Evolutionary conservation across 2,888 invertebrate species (phyloP), one percentile per base, ranked within the genome.

Genomic region (Rosalia funebris): DNA sequence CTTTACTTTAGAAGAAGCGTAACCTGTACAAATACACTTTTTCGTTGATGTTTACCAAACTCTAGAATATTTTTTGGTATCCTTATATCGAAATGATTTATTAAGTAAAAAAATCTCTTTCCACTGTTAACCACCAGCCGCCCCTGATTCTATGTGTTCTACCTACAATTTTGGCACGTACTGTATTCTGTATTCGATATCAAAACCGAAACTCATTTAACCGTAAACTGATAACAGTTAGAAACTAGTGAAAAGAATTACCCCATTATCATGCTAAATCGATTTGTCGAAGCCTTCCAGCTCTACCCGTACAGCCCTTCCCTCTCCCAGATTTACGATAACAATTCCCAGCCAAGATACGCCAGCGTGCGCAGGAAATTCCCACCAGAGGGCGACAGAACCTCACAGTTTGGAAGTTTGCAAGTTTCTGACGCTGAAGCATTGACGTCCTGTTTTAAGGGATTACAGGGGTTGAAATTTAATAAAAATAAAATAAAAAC

Each of bases 321-420:
- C 44, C 34, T 34, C 42, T 36, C 55, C 37, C 36, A 15, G 16
- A 20, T 15, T 19, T 31, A 48, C 12, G 42, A 48, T 54, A 17
- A 41, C 25, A 55, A 39, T 62, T 61, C 55, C 57, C 57, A 44
- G 53, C 31, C 58, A 61, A 60, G 60, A 63, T 60, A 60, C 66
- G 61, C 41, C 45, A 25, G 32, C 14, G 25, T 46, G 45, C 53
- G 45, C 54, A 60, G 63, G 63, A 60, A 64, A 69, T 69, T 62
- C 63, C 67, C 65, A 41, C 14, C 37, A 60, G 69, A 58, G 69
- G 63, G 57, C 62, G 56, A 50, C 44, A 44, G 37, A 41, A 39
- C 32, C 20, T 45, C 19, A 25, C 32, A 9, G 11, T 37, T 19
- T 36, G 14, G 34, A 15, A 34, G 34, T 47, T 47, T 34, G 16